Evolutionary conservation across 1,140 invertebrate genomes (phyloP).

Genomic region (Watersipora subatra): DNA sequence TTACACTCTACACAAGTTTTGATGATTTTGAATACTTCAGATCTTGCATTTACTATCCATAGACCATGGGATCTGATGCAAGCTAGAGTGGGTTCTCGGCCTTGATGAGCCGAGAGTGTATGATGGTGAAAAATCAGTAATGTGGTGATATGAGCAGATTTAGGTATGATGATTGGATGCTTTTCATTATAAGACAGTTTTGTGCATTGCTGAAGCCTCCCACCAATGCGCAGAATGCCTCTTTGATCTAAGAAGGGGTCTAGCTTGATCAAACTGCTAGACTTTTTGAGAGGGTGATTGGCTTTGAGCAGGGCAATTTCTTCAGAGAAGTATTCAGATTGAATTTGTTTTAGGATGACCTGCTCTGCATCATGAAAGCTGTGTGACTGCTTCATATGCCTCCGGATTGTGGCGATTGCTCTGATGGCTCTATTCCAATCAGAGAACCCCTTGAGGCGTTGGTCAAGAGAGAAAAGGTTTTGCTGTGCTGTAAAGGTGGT

Average conservation of each 20-base stretch:
- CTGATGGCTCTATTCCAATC: neutral
- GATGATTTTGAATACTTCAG: too few relatives aligned
- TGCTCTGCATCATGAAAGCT: neutral
- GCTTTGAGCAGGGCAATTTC: neutral
- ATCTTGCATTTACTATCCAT: slow-evolving; percentile 20
- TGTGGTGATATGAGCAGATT: neutral
- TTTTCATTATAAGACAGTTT: neutral
- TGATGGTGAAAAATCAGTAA: neutral
- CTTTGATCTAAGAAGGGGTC: neutral
- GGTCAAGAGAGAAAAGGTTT: neutral
- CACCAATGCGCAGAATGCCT: neutral
- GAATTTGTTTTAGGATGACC: neutral
- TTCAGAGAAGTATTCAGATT: neutral
- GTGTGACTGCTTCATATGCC: neutral
- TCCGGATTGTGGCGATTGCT: neutral
- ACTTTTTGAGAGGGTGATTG: neutral
- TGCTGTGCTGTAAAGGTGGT: neutral
- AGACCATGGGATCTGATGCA: neutral
- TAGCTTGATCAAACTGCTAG: neutral
- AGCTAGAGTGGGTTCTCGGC: neutral
- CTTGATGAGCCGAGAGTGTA: neutral
- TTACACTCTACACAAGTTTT: too few relatives aligned
- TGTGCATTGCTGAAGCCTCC: neutral
- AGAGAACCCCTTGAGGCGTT: neutral
- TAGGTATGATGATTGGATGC: slow-evolving; percentile 4